Conservation (phyloP, 2,888 invertebrate genomes). For the Morinoia aosen region DNA sequence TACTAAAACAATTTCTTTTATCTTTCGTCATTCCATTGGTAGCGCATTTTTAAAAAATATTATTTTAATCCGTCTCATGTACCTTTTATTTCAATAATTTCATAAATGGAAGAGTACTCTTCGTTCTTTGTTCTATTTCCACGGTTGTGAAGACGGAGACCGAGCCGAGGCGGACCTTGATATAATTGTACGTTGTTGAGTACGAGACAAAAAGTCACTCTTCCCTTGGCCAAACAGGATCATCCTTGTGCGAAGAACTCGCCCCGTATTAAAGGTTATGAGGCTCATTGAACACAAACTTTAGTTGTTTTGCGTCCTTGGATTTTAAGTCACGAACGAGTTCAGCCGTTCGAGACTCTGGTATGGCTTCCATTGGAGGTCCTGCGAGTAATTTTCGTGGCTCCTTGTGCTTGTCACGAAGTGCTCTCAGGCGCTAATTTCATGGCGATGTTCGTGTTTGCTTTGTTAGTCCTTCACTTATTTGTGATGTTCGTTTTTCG, state of each 20-base stretch:
- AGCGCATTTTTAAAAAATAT: not conserved
- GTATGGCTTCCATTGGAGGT: not conserved
- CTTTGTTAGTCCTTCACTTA: too few species aligned
- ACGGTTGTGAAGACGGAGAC: not conserved
- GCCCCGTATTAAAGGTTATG: slow-evolving; percentile 29
- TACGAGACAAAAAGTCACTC: slow-evolving; percentile 9
- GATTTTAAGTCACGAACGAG: slow-evolving; percentile 9
- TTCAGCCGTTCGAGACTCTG: not conserved
- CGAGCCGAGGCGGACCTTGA: not conserved
- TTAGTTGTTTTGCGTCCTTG: slow-evolving; percentile 20
- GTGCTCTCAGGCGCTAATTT: not conserved
- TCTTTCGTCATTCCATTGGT: too few species aligned
- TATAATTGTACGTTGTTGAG: not conserved
- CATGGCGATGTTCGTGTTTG: not conserved
- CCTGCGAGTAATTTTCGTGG: not conserved
- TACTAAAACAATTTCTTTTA: too few species aligned
- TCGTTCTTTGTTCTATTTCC: not conserved
- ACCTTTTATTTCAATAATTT: not conserved
- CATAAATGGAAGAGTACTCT: not conserved
- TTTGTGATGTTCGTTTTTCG: too few species aligned
- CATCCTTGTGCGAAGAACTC: not conserved
- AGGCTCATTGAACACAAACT: not conserved
- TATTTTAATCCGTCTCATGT: not conserved
- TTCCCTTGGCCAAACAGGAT: not conserved
- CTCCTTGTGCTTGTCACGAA: not conserved